phyloP scores from a whole-genome alignment of 2,113 vertebrate genomes.

The Apus apus region DNA sequence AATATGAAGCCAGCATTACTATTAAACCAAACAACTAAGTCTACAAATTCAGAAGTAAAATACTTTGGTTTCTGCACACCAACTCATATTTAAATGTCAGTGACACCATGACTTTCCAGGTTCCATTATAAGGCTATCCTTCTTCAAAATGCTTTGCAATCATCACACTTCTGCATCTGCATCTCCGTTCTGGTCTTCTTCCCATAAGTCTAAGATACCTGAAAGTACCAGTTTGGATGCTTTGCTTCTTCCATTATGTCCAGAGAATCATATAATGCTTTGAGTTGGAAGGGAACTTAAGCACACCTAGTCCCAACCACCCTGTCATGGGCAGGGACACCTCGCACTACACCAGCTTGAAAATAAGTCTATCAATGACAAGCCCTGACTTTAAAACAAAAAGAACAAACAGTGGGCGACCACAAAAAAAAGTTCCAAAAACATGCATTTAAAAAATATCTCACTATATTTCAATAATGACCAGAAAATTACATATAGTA shows the following conservation, averaged over 20 bases:
- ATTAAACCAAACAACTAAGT: background rate
- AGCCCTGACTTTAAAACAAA: background rate
- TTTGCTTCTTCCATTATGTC: background rate
- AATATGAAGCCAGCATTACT: background rate
- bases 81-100: background rate
- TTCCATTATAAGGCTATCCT: background rate
- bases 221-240: background rate
- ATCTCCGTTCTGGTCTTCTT: background rate
- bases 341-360: too few relatives aligned
- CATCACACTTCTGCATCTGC: background rate
- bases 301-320: too few relatives aligned
- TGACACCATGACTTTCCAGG: background rate
- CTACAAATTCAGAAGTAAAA: background rate
- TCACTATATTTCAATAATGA: background rate
- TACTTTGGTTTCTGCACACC: background rate
- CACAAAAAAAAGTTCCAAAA: background rate
- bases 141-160: background rate
- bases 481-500: background rate
- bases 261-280: background rate
- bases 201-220: background rate
- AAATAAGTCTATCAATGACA: background rate
- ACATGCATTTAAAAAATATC: background rate
- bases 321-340: too few relatives aligned
- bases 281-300: too few relatives aligned
- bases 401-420: background rate